Conservation (phyloP, 1,140 invertebrate species). For the Drosophila kanapiae region DNA sequence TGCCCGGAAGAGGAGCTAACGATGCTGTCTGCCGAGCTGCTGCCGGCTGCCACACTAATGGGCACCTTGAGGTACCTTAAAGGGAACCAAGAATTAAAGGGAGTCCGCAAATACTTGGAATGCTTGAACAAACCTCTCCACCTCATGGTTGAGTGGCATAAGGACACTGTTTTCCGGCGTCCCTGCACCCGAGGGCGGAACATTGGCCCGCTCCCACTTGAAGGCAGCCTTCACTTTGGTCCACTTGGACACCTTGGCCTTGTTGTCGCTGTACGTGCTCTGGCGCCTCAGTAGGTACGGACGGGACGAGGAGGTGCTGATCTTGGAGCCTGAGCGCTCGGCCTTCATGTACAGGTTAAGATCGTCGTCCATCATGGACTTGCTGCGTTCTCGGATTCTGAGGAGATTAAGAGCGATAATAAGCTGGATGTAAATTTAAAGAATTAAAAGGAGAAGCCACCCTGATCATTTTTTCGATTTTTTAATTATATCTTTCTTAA, state of each 20-base stretch:
- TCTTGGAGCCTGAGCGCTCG: constrained; percentile 51
- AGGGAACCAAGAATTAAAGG: neutral
- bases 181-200: constrained; percentile 72
- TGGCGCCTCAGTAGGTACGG: constrained; percentile 75
- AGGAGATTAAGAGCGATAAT: neutral
- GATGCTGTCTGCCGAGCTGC: constrained; percentile 86
- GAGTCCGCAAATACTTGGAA: too few relatives aligned
- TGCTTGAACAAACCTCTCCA: constrained; percentile 69
- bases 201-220: constrained; percentile 89
- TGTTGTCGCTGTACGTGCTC: constrained; percentile 81
- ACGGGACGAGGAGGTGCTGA: constrained; percentile 35
- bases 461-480: too few relatives aligned
- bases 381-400: constrained; percentile 85
- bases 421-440: neutral
- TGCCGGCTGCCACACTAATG: constrained; percentile 74
- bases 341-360: constrained; percentile 63
- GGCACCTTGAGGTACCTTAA: constrained; percentile 86
- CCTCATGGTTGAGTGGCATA: constrained; percentile 79
- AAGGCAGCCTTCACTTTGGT: constrained; percentile 93
- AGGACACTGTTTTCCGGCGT: constrained; percentile 83
- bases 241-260: constrained; percentile 89
- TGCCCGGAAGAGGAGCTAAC: constrained; percentile 84
- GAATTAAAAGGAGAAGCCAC: neutral
- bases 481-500: too few relatives aligned
- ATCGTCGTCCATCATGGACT: constrained; percentile 86